phyloP scores from a whole-genome alignment of 2,113 vertebrate genomes.

The Cephalopterus ornatus region DNA sequence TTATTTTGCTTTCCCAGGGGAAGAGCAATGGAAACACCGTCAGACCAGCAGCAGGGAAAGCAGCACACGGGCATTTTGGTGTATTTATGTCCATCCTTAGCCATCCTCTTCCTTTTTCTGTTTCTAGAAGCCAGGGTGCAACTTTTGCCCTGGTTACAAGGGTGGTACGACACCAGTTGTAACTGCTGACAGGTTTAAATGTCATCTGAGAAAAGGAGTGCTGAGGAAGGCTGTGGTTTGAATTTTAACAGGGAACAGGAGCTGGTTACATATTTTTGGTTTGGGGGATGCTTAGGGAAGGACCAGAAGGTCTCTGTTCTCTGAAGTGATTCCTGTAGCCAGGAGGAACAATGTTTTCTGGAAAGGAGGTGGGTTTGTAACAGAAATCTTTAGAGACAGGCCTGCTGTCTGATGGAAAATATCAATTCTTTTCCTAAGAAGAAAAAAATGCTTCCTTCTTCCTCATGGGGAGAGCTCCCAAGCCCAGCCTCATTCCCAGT shows the following conservation, averaged over 20 bases:
- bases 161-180: background rate
- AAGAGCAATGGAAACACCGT: background rate
- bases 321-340: background rate
- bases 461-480: background rate
- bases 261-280: background rate
- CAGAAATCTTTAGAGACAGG: background rate
- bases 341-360: background rate
- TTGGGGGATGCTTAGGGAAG: background rate
- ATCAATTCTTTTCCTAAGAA: background rate
- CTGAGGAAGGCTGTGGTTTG: background rate
- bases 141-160: conserved; percentile 1
- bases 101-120: background rate
- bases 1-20: background rate
- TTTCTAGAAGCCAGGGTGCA: background rate
- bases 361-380: background rate
- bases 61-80: background rate
- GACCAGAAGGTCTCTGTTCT: background rate
- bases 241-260: conserved; percentile 5
- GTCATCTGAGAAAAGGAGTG: background rate
- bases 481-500: background rate
- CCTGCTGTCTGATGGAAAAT: background rate
- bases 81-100: background rate
- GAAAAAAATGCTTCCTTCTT: background rate
- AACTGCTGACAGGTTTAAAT: conserved; percentile 26
- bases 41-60: background rate